Base-by-base conservation (phyloP, 2,888 invertebrate species). In the Netelia fuscicornis region DNA sequence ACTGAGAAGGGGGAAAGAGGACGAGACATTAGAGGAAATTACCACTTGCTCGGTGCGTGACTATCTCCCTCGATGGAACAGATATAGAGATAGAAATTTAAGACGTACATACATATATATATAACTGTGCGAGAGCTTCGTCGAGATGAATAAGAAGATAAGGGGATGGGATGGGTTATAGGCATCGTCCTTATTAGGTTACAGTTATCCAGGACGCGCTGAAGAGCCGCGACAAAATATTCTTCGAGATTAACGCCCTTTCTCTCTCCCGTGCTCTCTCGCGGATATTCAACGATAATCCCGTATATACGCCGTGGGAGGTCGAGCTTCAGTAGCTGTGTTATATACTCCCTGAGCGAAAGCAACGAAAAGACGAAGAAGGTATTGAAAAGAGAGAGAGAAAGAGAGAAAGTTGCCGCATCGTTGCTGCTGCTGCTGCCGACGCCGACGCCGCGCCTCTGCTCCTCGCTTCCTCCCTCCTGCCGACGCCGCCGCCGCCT, bases 241-340 rank as follows among this genome's bases (percentile, higher is more conserved):
- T 92, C 90, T 89, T 90, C 85, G 88, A 91, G 92, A 93, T 92
- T 92, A 93, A 92, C 91, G 90, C 90, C 89, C 88, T 88, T 85
- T 80, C 79, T 76, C 82, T 89, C 85, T 89, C 37, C 37, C 37
- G 67, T 86, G 56, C 80, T 76, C 72, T 89, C 86, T 90, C 52
- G 79, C 72, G 76, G 48, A 79, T 88, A 88, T 89, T 84, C 88
- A 89, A 86, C 89, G 89, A 89, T 92, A 92, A 92, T 92, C 91
- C 90, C 88, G 88, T 90, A 86, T 90, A 86, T 89, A 89, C 88
- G 87, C 86, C 86, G 81, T 85, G 85, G 71, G 80, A 80, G 83
- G 82, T 85, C 83, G 83, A 76, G 80, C 68, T 83, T 72, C 80
- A 74, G 85, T 77, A 72, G 85, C 80, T 72, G 80, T 76, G 79